A percentile compares a stretch with the other conserved stretches of the same genome.
These are phyloP conservation scores for Macropus fuliginosus DNA, from an alignment of 2,797 vertebrate species.

Conservation along the genomic window DNA sequence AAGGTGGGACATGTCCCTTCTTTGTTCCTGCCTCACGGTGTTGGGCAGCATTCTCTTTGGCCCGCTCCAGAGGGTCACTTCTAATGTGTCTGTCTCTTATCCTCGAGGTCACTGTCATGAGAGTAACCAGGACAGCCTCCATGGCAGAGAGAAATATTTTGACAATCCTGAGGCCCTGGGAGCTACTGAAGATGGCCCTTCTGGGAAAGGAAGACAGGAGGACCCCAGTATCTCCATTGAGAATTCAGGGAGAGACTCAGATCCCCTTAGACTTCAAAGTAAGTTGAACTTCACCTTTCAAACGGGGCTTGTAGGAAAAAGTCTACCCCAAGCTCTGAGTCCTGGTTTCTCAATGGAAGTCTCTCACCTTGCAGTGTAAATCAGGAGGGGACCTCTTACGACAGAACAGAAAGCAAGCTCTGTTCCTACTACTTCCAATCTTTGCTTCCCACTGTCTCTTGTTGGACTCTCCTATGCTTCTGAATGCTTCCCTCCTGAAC, in stretches of 20 bases:
- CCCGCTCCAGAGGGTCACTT: slow-evolving; percentile 42
- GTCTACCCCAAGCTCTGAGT: slow-evolving; percentile 56
- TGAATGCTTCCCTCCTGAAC: not conserved
- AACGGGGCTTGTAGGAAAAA: slow-evolving; percentile 59
- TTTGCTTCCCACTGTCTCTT: not conserved
- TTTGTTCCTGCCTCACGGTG: slow-evolving; percentile 37
- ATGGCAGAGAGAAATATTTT: slow-evolving; percentile 86
- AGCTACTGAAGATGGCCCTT: slow-evolving; percentile 73
- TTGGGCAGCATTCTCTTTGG: slow-evolving; percentile 28
- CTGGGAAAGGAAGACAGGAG: slow-evolving; percentile 74
- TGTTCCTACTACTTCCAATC: slow-evolving; percentile 9
- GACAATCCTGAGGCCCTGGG: slow-evolving; percentile 74
- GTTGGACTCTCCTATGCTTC: not conserved
- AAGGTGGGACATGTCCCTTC: not conserved
- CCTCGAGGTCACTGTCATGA: slow-evolving; percentile 86
- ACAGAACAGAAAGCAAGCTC: not conserved
- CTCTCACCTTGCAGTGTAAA: not conserved
- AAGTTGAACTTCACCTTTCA: slow-evolving; percentile 78
- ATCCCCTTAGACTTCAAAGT: slow-evolving; percentile 86
- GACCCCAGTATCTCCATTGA: slow-evolving; percentile 72
- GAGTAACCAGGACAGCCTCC: slow-evolving; percentile 78
- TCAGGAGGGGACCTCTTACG: not conserved
- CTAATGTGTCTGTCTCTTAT: slow-evolving; percentile 69
- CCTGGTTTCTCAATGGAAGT: slow-evolving; percentile 21
- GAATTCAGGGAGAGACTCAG: slow-evolving; percentile 78